Base-by-base conservation (phyloP, 2,888 invertebrate species). In the Ectemnius lituratus region DNA sequence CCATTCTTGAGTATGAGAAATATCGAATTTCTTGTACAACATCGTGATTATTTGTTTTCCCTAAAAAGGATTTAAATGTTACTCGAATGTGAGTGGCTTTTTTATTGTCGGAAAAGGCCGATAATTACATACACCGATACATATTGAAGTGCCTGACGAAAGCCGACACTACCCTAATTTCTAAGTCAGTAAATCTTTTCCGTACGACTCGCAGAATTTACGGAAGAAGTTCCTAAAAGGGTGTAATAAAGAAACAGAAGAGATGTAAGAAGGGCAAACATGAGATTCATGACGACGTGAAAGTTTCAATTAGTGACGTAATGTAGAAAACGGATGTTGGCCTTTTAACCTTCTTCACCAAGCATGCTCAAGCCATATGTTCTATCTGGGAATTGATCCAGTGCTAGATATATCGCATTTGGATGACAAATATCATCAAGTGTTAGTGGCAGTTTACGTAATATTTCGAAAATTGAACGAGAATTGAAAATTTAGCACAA, bases 51-150 rank as follows among this genome's bases (percentile, higher is more conserved):
- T 88, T 85, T 85, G 82, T 88, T 87, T 84, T 80, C 84, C 87
- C 83, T 88, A 86, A 85, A 84, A 86, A 83, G 88, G 86, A 87
- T 84, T 84, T 85, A 85, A 83, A 88, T 85, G 70, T 87, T 83
- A 80, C 80, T 80, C 80, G 78, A 78, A 88, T 88, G 89, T 89
- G 88, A 88, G 89, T 89, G 87, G 83, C 84, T 85, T 83, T 84
- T 79, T 76, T 81, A 77, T 83, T 80, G 80, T 83, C 81, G 76
- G 80, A 79, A 78, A 76, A 85, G 87, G 86, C 87, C 88, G 85
- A 88, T 86, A 65, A 67, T 67, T 14, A 49, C 46, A 57, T 71
- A 66, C 52, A 80, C 80, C 62, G 75, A 74, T 80, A 78, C 67
- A 80, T 75, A 63, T 60, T 60, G 63, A 62, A 74, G 28, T 46